Percentiles rank a stretch among this genome's conserved stretches.
phyloP scores from a whole-genome alignment of 2,797 vertebrate genomes.

The Siniperca undulata region DNA sequence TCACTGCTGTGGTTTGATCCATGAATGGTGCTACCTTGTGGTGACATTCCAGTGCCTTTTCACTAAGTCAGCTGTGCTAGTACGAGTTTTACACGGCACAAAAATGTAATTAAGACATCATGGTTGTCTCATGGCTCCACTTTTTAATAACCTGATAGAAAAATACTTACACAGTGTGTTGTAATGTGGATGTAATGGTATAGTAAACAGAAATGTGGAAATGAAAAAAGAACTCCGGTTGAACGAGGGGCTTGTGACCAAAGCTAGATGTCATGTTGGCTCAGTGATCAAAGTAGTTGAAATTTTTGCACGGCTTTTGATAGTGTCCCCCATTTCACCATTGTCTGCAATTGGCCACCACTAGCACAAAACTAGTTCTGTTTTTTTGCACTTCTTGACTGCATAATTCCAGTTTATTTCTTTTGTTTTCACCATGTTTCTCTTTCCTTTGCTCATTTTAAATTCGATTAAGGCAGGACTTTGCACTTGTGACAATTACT shows the following conservation, averaged over 20 bases:
- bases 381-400: neutral
- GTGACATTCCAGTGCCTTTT: conserved; percentile 49
- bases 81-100: conserved; percentile 11
- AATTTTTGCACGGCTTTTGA: neutral
- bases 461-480: neutral
- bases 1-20: conserved; percentile 38
- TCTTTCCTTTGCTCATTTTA: conserved; percentile 1
- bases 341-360: neutral
- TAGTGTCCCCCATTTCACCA: neutral
- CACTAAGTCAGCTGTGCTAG: conserved; percentile 33
- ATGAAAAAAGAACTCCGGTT: neutral
- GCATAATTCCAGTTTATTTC: neutral
- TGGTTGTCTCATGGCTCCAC: conserved; percentile 13
- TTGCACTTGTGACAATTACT: neutral
- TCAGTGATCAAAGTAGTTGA: neutral
- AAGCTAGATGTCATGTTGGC: neutral
- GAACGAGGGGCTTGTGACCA: neutral
- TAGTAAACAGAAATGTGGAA: neutral
- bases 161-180: conserved; percentile 7
- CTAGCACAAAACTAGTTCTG: neutral
- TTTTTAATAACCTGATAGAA: conserved; percentile 18
- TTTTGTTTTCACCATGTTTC: neutral
- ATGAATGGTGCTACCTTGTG: conserved; percentile 48
- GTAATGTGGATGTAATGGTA: neutral
- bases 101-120: conserved; percentile 23